Evolutionary conservation across 2,797 vertebrate species (phyloP).

Genomic region (Melanotaenia maccullochi): DNA sequence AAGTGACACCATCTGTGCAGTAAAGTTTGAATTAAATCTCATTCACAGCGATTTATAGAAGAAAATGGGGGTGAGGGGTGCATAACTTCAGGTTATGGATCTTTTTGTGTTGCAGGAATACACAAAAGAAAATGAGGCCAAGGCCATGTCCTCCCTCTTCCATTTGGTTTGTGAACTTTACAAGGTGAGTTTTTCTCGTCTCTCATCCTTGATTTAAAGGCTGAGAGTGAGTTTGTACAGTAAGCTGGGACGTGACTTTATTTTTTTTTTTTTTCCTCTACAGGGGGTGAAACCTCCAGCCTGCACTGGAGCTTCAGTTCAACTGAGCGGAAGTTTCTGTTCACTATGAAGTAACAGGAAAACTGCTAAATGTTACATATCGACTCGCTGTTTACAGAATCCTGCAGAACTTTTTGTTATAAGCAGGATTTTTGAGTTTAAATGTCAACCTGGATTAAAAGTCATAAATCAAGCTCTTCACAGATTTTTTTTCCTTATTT

Average conservation of each 20-base stretch:
- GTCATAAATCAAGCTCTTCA: not conserved
- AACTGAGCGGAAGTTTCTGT: constrained; percentile 73
- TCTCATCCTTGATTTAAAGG: too few species aligned
- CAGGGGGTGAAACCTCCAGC: constrained; percentile 85
- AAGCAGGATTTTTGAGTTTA: too few species aligned
- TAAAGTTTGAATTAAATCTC: too few species aligned
- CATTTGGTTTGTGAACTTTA: constrained; percentile 85
- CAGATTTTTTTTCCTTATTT: constrained; percentile 72
- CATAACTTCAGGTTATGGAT: not conserved
- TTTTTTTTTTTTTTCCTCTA: not conserved
- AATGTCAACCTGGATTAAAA: not conserved
- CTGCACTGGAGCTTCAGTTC: constrained; percentile 76
- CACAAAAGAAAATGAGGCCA: constrained; percentile 68
- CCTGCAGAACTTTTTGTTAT: too few species aligned
- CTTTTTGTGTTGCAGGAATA: constrained; percentile 64
- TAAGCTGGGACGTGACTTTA: too few species aligned
- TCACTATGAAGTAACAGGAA: constrained; percentile 22
- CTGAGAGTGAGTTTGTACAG: too few species aligned
- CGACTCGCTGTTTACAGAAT: not conserved
- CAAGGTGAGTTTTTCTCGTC: constrained; percentile 71
- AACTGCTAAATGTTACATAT: not conserved
- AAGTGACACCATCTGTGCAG: too few species aligned
- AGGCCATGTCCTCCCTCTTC: constrained; percentile 79
- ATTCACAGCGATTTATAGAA: too few species aligned
- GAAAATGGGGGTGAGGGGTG: too few species aligned